A percentile compares a stretch with the other conserved stretches of the same genome.
Conservation (phyloP, 2,113 vertebrate species). For the Tachysurus fulvidraco region DNA sequence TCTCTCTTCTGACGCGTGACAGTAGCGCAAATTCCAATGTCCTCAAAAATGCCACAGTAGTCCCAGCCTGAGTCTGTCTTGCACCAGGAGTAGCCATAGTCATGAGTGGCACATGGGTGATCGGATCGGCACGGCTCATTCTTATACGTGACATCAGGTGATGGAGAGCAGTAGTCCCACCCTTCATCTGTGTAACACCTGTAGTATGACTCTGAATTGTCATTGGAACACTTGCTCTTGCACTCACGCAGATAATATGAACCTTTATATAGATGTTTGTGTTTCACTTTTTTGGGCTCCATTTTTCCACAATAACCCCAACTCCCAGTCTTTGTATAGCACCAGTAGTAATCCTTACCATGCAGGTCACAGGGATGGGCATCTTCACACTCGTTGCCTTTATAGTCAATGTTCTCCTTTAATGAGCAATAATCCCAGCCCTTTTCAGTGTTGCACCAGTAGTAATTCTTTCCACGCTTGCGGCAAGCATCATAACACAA, state of each 20-base stretch:
- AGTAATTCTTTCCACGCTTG: accelerated
- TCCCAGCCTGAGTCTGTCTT: background rate
- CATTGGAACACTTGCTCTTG: too few species aligned
- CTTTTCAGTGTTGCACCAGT: background rate
- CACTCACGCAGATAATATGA: background rate
- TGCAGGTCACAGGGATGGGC: slow-evolving; percentile 5
- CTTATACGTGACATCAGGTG: background rate
- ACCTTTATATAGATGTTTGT: background rate
- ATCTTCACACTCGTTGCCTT: background rate
- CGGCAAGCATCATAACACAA: background rate
- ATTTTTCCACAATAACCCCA: slow-evolving; percentile 4
- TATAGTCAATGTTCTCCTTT: background rate
- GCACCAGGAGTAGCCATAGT: slow-evolving; percentile 19
- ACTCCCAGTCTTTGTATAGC: background rate
- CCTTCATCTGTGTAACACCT: slow-evolving; percentile 3
- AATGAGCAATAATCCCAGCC: slow-evolving; percentile 20
- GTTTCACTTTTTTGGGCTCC: background rate
- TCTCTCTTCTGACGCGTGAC: too few species aligned
- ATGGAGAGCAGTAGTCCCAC: slow-evolving; percentile 40
- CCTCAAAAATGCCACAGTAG: slow-evolving; percentile 21
- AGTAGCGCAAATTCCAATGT: background rate
- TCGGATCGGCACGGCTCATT: background rate
- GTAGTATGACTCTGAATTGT: background rate
- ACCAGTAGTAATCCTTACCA: background rate
- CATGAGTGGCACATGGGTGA: background rate